Conservation (phyloP, 2,113 vertebrate species). For the Dicrurus megarhynchus region DNA sequence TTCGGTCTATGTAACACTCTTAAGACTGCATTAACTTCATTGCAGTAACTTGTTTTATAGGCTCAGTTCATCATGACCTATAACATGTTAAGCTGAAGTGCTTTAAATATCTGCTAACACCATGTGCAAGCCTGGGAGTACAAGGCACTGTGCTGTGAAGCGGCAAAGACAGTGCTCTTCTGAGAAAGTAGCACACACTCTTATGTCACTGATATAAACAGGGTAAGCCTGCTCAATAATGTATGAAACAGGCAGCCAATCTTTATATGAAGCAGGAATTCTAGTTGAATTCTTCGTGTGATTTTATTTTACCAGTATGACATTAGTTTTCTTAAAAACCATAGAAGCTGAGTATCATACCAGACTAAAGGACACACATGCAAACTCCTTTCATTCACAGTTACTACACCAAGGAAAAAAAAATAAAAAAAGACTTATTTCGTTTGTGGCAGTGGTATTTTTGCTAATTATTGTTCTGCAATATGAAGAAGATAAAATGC, state of each 20-base stretch:
- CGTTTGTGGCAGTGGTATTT: not conserved
- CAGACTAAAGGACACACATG: not conserved
- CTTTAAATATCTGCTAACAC: conserved; percentile 84
- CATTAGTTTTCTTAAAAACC: not conserved
- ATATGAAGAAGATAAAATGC: not conserved
- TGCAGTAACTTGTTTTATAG: conserved; percentile 67
- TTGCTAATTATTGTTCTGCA: conserved; percentile 6
- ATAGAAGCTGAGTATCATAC: not conserved
- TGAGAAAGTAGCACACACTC: conserved; percentile 75
- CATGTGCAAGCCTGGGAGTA: conserved; percentile 70
- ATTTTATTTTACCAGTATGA: not conserved
- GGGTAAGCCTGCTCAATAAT: conserved; percentile 74
- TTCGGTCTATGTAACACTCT: conserved; percentile 27
- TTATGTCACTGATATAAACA: conserved; percentile 85
- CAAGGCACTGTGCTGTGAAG: conserved; percentile 78
- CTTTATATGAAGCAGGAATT: conserved; percentile 13
- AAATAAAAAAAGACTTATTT: not conserved
- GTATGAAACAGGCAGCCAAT: conserved; percentile 47
- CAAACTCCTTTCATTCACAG: not conserved
- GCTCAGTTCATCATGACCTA: conserved; percentile 74
- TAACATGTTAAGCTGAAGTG: conserved; percentile 82
- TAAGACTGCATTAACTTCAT: conserved; percentile 67
- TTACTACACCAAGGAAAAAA: not conserved
- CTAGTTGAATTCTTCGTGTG: not conserved
- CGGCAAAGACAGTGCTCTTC: conserved; percentile 72